Conservation (phyloP, 1,140 invertebrate genomes). For the Ctenoplectra terminalis region DNA sequence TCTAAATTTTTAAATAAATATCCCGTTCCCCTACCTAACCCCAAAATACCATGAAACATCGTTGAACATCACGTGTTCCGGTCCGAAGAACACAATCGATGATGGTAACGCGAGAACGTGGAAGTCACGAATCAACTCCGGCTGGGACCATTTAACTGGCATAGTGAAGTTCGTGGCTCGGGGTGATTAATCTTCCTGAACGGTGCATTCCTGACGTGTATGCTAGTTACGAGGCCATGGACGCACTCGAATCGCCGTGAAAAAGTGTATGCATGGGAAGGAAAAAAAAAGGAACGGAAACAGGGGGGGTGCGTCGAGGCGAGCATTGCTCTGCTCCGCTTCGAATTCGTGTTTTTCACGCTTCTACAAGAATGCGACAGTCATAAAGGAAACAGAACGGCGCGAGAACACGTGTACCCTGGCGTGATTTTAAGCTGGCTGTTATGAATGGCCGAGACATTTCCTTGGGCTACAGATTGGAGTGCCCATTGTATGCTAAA, state of each 20-base stretch:
- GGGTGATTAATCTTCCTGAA: conserved; percentile 66
- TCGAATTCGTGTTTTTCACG: conserved; percentile 27
- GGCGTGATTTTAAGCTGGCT: background rate
- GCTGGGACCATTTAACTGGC: conserved; percentile 25
- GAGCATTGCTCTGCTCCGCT: background rate
- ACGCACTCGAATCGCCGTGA: background rate
- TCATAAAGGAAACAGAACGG: background rate
- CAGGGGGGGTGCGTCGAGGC: conserved; percentile 1
- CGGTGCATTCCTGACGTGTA: conserved; percentile 36
- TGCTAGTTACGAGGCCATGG: conserved; percentile 8
- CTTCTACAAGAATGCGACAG: background rate
- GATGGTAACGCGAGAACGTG: background rate
- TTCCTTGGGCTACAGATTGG: background rate
- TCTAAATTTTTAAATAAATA: no score
- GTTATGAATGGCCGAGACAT: background rate
- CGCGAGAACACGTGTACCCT: conserved; percentile 2
- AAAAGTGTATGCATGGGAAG: background rate
- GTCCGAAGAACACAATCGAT: background rate
- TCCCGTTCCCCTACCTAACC: no score
- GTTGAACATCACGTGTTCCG: no score
- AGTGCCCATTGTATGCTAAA: background rate
- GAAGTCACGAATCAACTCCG: conserved; percentile 31
- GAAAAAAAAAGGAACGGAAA: conserved; percentile 9
- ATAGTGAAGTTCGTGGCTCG: conserved; percentile 46
- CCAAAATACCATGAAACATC: background rate